These are phyloP conservation scores for Cepaea hortensis DNA, from an alignment of 2,888 invertebrate species.

Conservation along the genomic window DNA sequence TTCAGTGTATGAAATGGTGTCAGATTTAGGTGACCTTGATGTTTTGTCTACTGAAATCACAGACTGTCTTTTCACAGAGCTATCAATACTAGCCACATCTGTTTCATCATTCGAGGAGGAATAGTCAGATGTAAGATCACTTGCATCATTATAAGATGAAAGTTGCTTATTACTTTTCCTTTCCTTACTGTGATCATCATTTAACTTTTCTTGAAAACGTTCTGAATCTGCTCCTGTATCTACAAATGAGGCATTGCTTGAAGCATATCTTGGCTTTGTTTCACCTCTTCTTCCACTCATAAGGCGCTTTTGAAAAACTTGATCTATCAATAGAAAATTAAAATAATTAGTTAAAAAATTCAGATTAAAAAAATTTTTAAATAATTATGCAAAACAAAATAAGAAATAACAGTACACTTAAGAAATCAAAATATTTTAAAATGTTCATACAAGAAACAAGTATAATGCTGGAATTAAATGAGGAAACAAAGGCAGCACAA, in stretches of 20 bases:
- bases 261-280: slow-evolving; percentile 23
- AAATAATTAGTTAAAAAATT: not conserved
- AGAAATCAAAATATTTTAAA: too few relatives aligned
- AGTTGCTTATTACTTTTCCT: slow-evolving; percentile 22
- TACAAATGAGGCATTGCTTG: slow-evolving; percentile 50
- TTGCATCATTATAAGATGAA: slow-evolving; percentile 47
- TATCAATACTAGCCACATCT: slow-evolving; percentile 14
- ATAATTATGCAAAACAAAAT: not conserved
- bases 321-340: slow-evolving; percentile 25
- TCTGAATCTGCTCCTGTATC: slow-evolving; percentile 64
- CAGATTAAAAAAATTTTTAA: not conserved
- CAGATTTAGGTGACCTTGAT: slow-evolving; percentile 18
- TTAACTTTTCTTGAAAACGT: slow-evolving; percentile 61
- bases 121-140: slow-evolving; percentile 31
- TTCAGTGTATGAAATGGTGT: slow-evolving; percentile 47
- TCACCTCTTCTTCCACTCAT: slow-evolving; percentile 21
- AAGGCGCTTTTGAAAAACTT: slow-evolving; percentile 27
- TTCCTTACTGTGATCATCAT: slow-evolving; percentile 56
- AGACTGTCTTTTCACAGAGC: slow-evolving; percentile 13
- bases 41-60: slow-evolving; percentile 34
- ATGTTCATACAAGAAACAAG: too few relatives aligned
- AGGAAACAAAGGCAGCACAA: too few relatives aligned
- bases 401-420: not conserved
- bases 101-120: slow-evolving; percentile 40
- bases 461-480: too few relatives aligned